These are phyloP conservation scores for Chrysodeixis includens DNA, from an alignment of 2,888 invertebrate genomes.

Conservation along the genomic window DNA sequence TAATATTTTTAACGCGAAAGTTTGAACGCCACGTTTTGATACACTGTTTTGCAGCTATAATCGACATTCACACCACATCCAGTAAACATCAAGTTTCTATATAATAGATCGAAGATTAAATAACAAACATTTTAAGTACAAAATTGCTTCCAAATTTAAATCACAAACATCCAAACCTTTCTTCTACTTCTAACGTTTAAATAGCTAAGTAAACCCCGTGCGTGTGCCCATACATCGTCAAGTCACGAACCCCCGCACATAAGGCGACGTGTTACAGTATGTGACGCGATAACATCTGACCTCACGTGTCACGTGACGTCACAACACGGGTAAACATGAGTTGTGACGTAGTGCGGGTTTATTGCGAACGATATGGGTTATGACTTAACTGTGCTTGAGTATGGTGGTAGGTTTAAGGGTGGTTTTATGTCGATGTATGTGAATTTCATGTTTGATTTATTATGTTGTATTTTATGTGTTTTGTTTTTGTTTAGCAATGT, in stretches of 20 bases:
- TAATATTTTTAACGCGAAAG: no score
- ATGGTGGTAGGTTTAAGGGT: conserved; percentile 24
- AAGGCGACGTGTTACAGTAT: conserved; percentile 67
- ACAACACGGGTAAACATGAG: conserved; percentile 27
- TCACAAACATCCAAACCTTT: conserved; percentile 10
- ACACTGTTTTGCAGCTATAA: no score
- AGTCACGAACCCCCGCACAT: conserved; percentile 56
- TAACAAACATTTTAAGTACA: no score
- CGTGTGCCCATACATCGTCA: conserved; percentile 2
- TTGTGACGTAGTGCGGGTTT: conserved; percentile 45
- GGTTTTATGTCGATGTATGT: not conserved
- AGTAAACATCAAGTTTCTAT: no score
- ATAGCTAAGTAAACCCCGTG: conserved; percentile 20
- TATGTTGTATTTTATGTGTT: not conserved
- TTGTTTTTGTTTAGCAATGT: not conserved
- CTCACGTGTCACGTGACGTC: conserved; percentile 53
- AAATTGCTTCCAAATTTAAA: not conserved
- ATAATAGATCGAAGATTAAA: no score
- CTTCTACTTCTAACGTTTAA: conserved; percentile 42
- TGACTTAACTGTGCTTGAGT: conserved; percentile 11
- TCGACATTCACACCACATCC: no score
- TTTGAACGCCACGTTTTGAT: no score
- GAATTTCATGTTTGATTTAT: no score
- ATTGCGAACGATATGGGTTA: conserved; percentile 51
- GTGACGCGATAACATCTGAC: conserved; percentile 64